These are phyloP conservation scores for Cyprinus carpio DNA, from an alignment of 2,113 vertebrate genomes.

Conservation along the genomic window DNA sequence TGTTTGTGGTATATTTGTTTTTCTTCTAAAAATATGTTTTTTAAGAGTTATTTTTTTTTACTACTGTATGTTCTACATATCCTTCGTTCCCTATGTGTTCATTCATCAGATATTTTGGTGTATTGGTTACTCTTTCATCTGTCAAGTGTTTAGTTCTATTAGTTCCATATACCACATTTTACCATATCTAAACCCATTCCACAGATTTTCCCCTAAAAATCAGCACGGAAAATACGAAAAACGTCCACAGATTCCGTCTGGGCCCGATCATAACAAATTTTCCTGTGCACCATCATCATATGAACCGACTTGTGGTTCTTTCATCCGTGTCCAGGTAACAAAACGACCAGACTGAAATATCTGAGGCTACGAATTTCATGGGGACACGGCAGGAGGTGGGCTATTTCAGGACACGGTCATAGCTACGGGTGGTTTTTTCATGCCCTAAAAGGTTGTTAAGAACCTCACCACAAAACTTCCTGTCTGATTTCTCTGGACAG, in stretches of 20 bases:
- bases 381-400: constrained; percentile 33
- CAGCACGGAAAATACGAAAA: not conserved
- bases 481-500: constrained; percentile 51
- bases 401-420: constrained; percentile 13
- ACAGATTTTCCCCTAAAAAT: not conserved
- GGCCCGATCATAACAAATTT: not conserved
- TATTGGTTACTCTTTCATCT: not conserved
- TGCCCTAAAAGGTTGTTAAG: constrained; percentile 34
- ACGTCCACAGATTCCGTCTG: not conserved
- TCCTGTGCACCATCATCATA: constrained; percentile 31
- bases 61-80: not conserved
- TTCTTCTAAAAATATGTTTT: too few species aligned
- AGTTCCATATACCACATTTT: not conserved
- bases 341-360: constrained; percentile 43
- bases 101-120: not conserved
- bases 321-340: constrained; percentile 37
- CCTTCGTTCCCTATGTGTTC: not conserved
- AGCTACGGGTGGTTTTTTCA: constrained; percentile 40
- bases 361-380: constrained; percentile 24
- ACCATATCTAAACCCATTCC: constrained; percentile 17
- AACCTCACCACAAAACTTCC: constrained; percentile 47
- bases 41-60: not conserved
- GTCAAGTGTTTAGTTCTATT: not conserved
- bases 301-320: constrained; percentile 41
- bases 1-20: not conserved